Percentiles rank a stretch among this genome's conserved stretches.
Evolutionary conservation across 2,888 invertebrate species (phyloP).

Genomic region (Beris chalybata): DNA sequence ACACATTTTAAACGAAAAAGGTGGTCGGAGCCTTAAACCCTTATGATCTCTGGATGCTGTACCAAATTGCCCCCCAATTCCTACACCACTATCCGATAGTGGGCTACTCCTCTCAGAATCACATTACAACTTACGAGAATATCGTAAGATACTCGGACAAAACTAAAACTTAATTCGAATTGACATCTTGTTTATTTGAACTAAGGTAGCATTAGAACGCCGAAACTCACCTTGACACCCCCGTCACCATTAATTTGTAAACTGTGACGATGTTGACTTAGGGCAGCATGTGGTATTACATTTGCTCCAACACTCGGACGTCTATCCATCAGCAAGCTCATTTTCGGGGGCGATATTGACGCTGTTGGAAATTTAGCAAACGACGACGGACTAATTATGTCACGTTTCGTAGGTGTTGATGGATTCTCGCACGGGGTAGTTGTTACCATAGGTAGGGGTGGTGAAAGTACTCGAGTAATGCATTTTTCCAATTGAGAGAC

Average conservation of each 20-base stretch:
- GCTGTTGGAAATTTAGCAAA: conserved; percentile 33
- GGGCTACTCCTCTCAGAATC: too few species aligned
- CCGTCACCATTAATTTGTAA: conserved; percentile 42
- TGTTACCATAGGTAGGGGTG: conserved; percentile 39
- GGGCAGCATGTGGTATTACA: conserved; percentile 43
- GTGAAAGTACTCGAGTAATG: conserved; percentile 9
- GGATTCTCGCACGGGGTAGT: conserved; percentile 38
- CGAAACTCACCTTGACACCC: conserved; percentile 35
- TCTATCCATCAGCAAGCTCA: conserved; percentile 40
- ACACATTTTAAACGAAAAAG: too few species aligned
- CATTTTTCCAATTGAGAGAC: conserved; percentile 21
- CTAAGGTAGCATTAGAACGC: too few species aligned
- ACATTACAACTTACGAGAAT: too few species aligned
- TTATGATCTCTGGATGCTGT: too few species aligned
- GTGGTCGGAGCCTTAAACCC: too few species aligned
- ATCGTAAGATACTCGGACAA: background rate
- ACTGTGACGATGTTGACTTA: conserved; percentile 43
- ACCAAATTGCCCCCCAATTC: too few species aligned
- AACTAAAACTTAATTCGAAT: background rate
- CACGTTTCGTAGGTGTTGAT: conserved; percentile 14
- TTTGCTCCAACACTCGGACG: conserved; percentile 42
- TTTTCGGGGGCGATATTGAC: conserved; percentile 39
- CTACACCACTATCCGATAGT: too few species aligned
- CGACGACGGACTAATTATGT: conserved; percentile 34
- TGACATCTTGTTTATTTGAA: too few species aligned